A percentile compares a stretch with the other conserved stretches of the same genome.
phyloP scores from a whole-genome alignment of 2,888 invertebrate species.

The Erebia aethiops region DNA sequence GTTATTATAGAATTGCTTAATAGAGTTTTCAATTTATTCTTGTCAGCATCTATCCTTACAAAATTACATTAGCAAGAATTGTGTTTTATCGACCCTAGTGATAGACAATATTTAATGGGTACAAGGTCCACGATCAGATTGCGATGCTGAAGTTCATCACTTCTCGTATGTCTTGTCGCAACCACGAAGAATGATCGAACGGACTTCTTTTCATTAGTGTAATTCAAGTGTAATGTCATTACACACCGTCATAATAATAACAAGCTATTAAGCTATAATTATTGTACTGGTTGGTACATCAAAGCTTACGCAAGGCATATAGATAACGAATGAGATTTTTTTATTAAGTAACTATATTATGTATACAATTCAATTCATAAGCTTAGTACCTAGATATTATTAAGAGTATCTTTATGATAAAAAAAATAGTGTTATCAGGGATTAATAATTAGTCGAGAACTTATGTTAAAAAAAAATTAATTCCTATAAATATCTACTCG shows the following conservation, averaged over 20 bases:
- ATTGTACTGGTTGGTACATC: constrained; percentile 1
- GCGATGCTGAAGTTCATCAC: constrained; percentile 50
- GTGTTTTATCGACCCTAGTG: constrained; percentile 44
- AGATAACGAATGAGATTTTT: neutral
- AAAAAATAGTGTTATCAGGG: too few species aligned
- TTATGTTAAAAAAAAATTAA: too few species aligned
- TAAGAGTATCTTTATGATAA: too few species aligned
- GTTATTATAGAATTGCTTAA: constrained; percentile 34
- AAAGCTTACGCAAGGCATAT: neutral
- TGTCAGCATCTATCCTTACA: constrained; percentile 35
- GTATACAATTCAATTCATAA: too few species aligned
- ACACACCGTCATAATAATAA: constrained; percentile 32
- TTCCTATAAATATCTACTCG: neutral
- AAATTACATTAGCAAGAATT: constrained; percentile 43
- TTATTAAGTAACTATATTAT: too few species aligned
- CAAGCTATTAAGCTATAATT: neutral
- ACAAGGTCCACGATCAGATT: constrained; percentile 68
- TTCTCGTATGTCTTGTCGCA: constrained; percentile 47
- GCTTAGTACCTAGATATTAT: too few species aligned
- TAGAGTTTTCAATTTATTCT: constrained; percentile 36
- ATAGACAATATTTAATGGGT: constrained; percentile 68
- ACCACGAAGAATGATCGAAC: constrained; percentile 48
- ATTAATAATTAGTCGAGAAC: too few species aligned
- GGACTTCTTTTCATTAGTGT: constrained; percentile 55
- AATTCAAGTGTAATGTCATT: constrained; percentile 59